Conservation (phyloP, 1,140 invertebrate genomes). For the Lerema accius region DNA sequence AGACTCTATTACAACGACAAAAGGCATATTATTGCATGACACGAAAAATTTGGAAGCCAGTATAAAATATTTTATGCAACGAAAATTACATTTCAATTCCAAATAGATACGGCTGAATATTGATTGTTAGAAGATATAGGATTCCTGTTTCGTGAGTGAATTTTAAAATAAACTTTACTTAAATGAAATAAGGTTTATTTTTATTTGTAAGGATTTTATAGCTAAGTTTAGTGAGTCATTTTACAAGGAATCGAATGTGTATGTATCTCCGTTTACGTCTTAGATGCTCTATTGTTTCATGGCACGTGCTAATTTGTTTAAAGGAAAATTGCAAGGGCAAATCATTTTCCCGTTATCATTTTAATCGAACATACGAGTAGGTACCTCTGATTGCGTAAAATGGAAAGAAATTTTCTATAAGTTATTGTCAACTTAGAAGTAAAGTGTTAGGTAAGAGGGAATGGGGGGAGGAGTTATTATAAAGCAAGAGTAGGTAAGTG, state of each 20-base stretch:
- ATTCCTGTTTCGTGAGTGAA: too few relatives aligned
- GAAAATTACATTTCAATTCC: not conserved
- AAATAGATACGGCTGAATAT: slow-evolving; percentile 11
- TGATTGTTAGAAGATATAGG: not conserved
- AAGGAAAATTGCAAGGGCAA: slow-evolving; percentile 12
- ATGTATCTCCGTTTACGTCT: slow-evolving; percentile 14
- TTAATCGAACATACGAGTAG: not conserved
- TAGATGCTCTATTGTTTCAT: slow-evolving; percentile 14
- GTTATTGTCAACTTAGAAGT: too few relatives aligned
- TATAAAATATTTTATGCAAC: too few relatives aligned
- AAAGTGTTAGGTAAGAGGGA: too few relatives aligned
- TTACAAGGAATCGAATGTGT: slow-evolving; percentile 13
- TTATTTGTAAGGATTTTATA: not conserved
- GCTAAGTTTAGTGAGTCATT: slow-evolving; percentile 5
- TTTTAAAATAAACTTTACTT: not conserved
- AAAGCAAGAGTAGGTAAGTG: too few relatives aligned
- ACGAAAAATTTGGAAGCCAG: not conserved
- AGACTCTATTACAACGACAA: not conserved
- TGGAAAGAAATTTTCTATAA: slow-evolving; percentile 10
- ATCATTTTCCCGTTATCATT: slow-evolving; percentile 8
- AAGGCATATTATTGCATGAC: slow-evolving; percentile 5
- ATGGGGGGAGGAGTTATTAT: too few relatives aligned
- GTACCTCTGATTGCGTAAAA: too few relatives aligned
- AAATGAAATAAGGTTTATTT: not conserved
- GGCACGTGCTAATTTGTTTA: slow-evolving; percentile 24